These are phyloP conservation scores for Rhabdomys dilectus DNA, from an alignment of 2,113 vertebrate genomes.

Conservation along the genomic window DNA sequence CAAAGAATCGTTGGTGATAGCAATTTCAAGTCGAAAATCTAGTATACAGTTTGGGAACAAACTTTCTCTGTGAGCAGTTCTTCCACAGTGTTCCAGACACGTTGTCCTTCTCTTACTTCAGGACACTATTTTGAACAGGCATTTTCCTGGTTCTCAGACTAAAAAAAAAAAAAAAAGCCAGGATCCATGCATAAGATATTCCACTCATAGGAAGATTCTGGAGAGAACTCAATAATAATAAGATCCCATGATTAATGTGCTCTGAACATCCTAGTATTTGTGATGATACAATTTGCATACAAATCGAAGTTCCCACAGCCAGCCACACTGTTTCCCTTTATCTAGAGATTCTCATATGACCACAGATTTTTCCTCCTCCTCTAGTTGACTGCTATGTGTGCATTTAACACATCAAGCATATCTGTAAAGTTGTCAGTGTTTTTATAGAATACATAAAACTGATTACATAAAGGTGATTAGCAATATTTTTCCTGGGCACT, in stretches of 20 bases:
- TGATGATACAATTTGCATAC: background rate
- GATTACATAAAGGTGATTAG: slow-evolving; percentile 73
- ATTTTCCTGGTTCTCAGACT: slow-evolving; percentile 20
- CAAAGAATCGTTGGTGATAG: slow-evolving; percentile 73
- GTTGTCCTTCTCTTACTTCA: no score
- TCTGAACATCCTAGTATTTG: background rate
- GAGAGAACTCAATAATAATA: background rate
- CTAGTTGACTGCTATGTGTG: background rate
- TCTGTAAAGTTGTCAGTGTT: slow-evolving; percentile 54
- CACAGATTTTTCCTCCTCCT: background rate
- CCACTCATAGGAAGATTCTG: background rate
- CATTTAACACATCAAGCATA: background rate
- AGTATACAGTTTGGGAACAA: slow-evolving; percentile 69
- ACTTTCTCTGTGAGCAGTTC: slow-evolving; percentile 37
- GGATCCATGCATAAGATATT: background rate
- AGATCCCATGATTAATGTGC: background rate
- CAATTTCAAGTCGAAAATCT: slow-evolving; percentile 68
- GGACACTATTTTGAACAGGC: background rate
- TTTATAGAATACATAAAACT: slow-evolving; percentile 69
- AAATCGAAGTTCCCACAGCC: slow-evolving; percentile 23
- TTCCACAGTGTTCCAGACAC: background rate
- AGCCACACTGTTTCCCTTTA: background rate
- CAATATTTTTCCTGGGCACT: slow-evolving; percentile 61
- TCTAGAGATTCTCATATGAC: background rate
- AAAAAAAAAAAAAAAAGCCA: background rate